Conservation (phyloP, 2,113 vertebrate genomes). For the Zosterops pallidus region DNA sequence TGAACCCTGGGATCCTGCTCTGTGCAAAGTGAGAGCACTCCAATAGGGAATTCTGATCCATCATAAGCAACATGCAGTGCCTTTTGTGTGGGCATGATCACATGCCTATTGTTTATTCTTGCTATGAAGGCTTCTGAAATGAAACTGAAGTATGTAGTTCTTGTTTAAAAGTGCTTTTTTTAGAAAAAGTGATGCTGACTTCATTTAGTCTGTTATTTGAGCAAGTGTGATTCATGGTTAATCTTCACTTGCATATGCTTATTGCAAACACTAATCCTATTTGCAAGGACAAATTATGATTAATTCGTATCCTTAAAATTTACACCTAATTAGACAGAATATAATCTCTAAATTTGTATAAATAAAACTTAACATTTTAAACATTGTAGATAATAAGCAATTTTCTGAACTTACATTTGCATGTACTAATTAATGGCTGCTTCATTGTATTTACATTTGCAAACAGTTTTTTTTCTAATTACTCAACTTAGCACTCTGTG, state of each 20-base stretch:
- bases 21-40: not conserved
- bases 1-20: not conserved
- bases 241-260: conserved; percentile 25
- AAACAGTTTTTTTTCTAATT: conserved; percentile 4
- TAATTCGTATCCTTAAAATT: conserved; percentile 45
- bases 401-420: conserved; percentile 42
- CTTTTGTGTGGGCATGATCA: not conserved
- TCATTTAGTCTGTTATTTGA: not conserved
- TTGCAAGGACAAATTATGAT: conserved; percentile 48
- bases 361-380: conserved; percentile 29
- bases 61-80: accelerated
- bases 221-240: not conserved
- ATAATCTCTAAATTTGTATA: conserved; percentile 48
- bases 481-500: not conserved
- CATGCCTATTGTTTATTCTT: not conserved
- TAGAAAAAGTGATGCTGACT: not conserved
- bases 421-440: not conserved
- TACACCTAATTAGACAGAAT: conserved; percentile 53
- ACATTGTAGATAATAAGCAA: not conserved
- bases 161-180: not conserved
- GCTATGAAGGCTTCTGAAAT: not conserved
- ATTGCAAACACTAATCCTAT: conserved; percentile 38
- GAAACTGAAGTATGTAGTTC: not conserved
- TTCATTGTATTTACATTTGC: conserved; percentile 34
- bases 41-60: too few relatives aligned